Conservation (phyloP, 2,113 vertebrate genomes). For the Protomyctophum bolini region DNA sequence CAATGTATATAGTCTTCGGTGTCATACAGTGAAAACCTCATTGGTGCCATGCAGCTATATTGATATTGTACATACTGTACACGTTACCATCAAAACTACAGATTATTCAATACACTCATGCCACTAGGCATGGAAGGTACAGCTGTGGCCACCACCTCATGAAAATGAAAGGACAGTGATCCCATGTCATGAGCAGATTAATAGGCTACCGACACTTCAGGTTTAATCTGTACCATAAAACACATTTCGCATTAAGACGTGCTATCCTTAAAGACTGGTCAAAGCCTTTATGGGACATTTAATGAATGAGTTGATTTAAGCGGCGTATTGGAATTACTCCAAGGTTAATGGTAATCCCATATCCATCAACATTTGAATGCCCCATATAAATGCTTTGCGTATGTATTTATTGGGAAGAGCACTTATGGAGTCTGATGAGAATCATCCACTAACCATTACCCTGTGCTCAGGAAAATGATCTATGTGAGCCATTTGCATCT, state of each 20-base stretch:
- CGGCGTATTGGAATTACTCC: constrained; percentile 72
- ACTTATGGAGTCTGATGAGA: constrained; percentile 79
- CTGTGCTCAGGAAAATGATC: constrained; percentile 73
- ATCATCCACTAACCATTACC: constrained; percentile 74
- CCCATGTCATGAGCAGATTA: constrained; percentile 41
- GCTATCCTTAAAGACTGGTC: constrained; percentile 72
- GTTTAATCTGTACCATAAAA: constrained; percentile 72
- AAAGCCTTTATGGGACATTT: constrained; percentile 62
- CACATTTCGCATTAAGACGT: constrained; percentile 69
- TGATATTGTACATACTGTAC: too few species aligned
- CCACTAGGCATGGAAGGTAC: background rate
- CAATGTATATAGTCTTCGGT: too few species aligned
- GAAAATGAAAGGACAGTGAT: constrained; percentile 48
- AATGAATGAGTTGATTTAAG: constrained; percentile 68
- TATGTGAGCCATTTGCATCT: constrained; percentile 70
- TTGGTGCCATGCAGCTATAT: too few species aligned
- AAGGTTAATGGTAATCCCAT: constrained; percentile 81
- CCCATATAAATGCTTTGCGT: constrained; percentile 69
- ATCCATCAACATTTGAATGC: constrained; percentile 73
- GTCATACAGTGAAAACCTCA: too few species aligned
- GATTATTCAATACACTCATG: too few species aligned
- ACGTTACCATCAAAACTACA: too few species aligned
- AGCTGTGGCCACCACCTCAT: constrained; percentile 41
- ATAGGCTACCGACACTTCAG: constrained; percentile 62
- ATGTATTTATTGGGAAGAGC: constrained; percentile 76